Conservation (phyloP, 2,888 invertebrate species). For the Epinotia ramella region DNA sequence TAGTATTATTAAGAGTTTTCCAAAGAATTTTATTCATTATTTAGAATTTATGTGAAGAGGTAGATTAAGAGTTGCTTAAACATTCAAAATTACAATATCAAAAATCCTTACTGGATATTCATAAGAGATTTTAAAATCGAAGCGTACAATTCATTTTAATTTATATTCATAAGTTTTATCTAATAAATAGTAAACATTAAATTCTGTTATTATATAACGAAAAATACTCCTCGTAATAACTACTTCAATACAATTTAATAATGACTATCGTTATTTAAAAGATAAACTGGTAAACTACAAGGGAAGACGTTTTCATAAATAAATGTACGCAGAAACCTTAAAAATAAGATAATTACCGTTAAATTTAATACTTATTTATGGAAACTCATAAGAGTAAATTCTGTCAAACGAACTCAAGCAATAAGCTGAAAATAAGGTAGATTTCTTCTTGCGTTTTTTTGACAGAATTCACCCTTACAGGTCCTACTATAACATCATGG, state of each 20-base stretch:
- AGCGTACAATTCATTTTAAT: constrained; percentile 60
- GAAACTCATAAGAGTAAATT: neutral
- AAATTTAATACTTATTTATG: constrained; percentile 42
- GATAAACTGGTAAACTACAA: constrained; percentile 47
- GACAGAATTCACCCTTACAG: too few species aligned
- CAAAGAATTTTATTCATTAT: constrained; percentile 51
- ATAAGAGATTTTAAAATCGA: constrained; percentile 76
- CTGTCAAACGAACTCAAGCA: too few species aligned
- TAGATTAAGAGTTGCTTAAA: constrained; percentile 61
- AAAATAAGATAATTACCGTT: constrained; percentile 48
- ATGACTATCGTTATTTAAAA: constrained; percentile 40
- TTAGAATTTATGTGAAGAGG: constrained; percentile 67
- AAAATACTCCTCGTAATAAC: constrained; percentile 36
- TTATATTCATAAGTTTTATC: constrained; percentile 58
- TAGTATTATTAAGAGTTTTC: constrained; percentile 52
- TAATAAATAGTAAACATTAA: constrained; percentile 38
- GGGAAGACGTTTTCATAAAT: constrained; percentile 54
- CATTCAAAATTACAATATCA: constrained; percentile 62
- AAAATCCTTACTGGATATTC: constrained; percentile 67
- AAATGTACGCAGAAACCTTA: constrained; percentile 50
- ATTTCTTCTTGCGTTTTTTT: too few species aligned
- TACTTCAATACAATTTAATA: constrained; percentile 21
- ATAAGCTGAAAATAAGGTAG: too few species aligned
- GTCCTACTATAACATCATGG: neutral
- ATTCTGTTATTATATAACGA: constrained; percentile 34